Base-by-base conservation (phyloP, 2,113 vertebrate genomes). In the Rhinichthys klamathensis region DNA sequence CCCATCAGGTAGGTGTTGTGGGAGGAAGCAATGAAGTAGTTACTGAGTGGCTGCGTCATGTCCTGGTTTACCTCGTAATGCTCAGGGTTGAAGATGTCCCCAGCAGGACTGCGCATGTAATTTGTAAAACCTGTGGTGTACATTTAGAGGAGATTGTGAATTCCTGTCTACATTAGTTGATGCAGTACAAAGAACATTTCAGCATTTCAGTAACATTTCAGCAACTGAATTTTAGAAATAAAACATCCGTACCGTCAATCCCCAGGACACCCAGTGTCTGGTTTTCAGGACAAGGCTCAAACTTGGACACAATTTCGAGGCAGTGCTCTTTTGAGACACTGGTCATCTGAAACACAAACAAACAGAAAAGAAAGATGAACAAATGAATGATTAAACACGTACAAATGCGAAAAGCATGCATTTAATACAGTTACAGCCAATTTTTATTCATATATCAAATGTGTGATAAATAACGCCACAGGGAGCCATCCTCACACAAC, bases 1-100 rank as follows among this genome's bases (percentile, higher is more conserved):
- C 98, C 98, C 95, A 94, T 97, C 92, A 99, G 96, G 95, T 99
- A 99, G 88, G 98, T 99, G 93, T 99, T 99, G 92, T 99, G 98
- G 74, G 98, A 99, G 0, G 98, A 99, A 87, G 98, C 96, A 85
- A 99, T 98, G 91, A 97, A 99, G 86, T 99, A 99, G 91, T 97
- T 95, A 88, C 96, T 98, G 86, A 99, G 91, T 0, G 98, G 96
- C 74, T 89, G 95, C 0, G 90, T 95, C 98, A 99, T 99, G 90
- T 99, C 97, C 93, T 99, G 97, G 91, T 92, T 96, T 88, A 99
- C 95, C 0, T 92, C 88, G 86, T 97, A 93, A 90, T 99, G 98
- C 1, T 96, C 96, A 0, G 97, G 96, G 90, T 98, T 98, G 90
- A 99, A 99, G 84, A 99, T 97, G 92, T 99, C 98, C 0, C 98